Conservation (phyloP, 2,797 vertebrate species). For the Gymnoscopelus microlampas region DNA sequence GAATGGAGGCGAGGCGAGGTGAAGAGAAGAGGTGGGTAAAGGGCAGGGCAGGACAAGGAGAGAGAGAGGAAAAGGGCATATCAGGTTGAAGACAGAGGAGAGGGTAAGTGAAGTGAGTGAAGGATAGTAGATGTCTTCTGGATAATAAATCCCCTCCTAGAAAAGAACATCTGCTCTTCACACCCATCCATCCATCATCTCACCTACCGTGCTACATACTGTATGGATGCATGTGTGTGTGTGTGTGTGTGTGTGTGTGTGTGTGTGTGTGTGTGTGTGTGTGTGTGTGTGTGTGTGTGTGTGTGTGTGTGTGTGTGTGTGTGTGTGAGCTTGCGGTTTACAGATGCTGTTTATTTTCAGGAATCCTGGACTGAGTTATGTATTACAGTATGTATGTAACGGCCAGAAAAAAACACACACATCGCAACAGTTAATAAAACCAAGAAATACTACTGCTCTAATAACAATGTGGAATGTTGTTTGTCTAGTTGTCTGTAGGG, state of each 20-base stretch:
- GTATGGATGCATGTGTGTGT: too few species aligned
- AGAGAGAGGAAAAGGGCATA: too few species aligned
- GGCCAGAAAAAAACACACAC: not conserved
- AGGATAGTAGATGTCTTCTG: not conserved
- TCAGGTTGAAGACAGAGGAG: too few species aligned
- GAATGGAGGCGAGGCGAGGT: not conserved
- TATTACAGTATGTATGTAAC: conserved; percentile 22
- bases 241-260: too few species aligned
- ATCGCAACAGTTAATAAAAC: too few species aligned
- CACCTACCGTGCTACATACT: too few species aligned
- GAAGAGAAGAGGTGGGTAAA: not conserved
- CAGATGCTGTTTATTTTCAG: conserved; percentile 23
- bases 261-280: too few species aligned
- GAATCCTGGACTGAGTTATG: not conserved
- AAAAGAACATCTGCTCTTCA: conserved; percentile 29
- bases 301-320: conserved; percentile 1
- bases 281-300: too few species aligned
- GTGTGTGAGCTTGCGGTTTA: not conserved
- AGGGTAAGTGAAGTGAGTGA: not conserved
- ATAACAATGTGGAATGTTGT: too few species aligned
- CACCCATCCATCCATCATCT: conserved; percentile 10
- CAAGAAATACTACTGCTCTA: too few species aligned
- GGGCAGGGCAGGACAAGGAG: too few species aligned
- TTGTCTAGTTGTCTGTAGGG: too few species aligned
- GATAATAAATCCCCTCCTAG: not conserved